Conservation (phyloP, 2,888 invertebrate genomes). For the Cephus runcator region DNA sequence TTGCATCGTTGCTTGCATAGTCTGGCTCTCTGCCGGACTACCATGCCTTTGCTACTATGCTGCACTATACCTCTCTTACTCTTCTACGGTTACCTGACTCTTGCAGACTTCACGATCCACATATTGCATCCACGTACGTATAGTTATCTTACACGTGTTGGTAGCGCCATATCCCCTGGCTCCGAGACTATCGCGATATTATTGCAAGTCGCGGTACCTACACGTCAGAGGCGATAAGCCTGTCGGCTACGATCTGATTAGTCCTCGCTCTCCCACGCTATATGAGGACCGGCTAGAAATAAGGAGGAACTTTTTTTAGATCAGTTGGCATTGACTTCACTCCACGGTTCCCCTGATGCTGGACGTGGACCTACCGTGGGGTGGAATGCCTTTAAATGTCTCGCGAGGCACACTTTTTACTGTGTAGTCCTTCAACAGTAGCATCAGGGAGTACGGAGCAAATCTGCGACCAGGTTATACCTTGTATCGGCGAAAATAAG, state of each 20-base stretch:
- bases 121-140: not conserved
- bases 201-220: conserved; percentile 16
- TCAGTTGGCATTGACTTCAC: not conserved
- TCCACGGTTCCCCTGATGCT: not conserved
- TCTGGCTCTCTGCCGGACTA: not conserved
- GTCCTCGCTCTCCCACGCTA: conserved; percentile 31
- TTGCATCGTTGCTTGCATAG: not conserved
- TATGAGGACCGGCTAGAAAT: not conserved
- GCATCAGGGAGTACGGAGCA: not conserved
- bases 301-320: not conserved
- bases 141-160: not conserved
- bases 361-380: not conserved
- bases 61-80: not conserved
- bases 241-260: conserved; percentile 37
- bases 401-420: not conserved
- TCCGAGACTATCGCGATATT: conserved; percentile 21
- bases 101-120: not conserved
- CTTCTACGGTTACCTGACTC: not conserved
- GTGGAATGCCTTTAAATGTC: not conserved
- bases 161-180: conserved; percentile 2
- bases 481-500: not conserved
- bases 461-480: not conserved
- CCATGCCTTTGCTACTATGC: not conserved
- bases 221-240: conserved; percentile 32
- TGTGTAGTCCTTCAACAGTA: not conserved